phyloP scores from a whole-genome alignment of 1,140 invertebrate species.

The Saccostrea cuccullata region DNA sequence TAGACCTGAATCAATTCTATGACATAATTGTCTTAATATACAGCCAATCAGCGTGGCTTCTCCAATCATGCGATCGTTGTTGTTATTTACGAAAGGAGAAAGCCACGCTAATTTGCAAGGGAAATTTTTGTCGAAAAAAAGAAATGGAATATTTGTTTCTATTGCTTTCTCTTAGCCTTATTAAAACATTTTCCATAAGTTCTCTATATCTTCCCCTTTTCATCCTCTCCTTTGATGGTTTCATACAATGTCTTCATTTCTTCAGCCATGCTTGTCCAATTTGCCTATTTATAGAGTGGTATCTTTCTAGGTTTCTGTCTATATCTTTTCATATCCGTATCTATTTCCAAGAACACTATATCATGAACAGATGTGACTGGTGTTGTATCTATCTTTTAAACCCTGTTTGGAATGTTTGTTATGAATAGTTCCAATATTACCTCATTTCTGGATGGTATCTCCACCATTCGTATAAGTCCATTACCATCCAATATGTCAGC shows the following conservation, averaged over 20 bases:
- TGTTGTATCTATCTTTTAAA: neutral
- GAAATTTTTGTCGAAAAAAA: no score
- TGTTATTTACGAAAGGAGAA: no score
- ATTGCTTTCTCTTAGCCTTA: neutral
- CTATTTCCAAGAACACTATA: neutral
- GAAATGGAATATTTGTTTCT: conserved; percentile 24
- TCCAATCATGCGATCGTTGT: no score
- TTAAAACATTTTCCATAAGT: conserved; percentile 3
- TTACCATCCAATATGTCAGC: conserved; percentile 47
- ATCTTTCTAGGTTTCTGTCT: neutral
- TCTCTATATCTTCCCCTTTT: neutral
- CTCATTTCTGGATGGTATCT: conserved; percentile 42
- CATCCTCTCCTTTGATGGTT: neutral
- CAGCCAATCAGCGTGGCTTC: no score
- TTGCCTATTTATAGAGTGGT: neutral
- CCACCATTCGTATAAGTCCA: conserved; percentile 50
- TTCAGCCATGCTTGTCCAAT: neutral
- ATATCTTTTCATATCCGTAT: neutral
- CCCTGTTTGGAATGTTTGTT: neutral
- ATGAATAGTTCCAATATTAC: neutral
- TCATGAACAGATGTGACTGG: neutral
- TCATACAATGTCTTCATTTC: neutral
- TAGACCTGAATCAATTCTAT: no score
- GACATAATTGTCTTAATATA: no score
- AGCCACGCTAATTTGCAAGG: no score